Evolutionary conservation across 1,140 invertebrate genomes (phyloP), one percentile per base, ranked within the genome.

Genomic region (Trissolcus basalis): DNA sequence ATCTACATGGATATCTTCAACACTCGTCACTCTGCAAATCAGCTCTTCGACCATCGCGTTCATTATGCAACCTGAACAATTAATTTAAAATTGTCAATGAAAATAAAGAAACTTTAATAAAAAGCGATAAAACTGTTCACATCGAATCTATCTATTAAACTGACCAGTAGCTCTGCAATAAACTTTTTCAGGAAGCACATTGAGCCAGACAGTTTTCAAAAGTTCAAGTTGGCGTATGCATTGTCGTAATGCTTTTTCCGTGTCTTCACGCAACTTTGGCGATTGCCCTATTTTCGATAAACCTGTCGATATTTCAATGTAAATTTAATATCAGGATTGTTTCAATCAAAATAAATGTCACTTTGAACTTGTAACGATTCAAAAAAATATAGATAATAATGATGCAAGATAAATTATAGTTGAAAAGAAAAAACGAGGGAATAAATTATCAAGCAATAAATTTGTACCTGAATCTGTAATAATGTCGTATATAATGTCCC

Each of bases 201-300:
- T 90, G 44, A 93, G 89, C 96, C 96, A 98, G 0, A 97, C 93
- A 61, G 94, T 95, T 88, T 95, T 94, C 1, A 98, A 85, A 60
- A 96, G 88, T 81, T 94, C 92, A 59, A 97, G 87, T 85, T 97
- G 95, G 47, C 94, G 90, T 27, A 97, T 88, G 81, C 95, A 96
- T 84, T 97, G 94, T 14, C 94, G 90, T 5, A 97, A 84, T 13
- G 92, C 90, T 79, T 93, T 92, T 82, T 96, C 92, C 0, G 93
- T 92, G 15, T 88, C 90, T 1, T 90, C 87, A 16, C 92, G 89
- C 49, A 95, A 81, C 56, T 91, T 86, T 48, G 88, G 65, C 8
- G 79, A 80, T 61, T 87, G 86, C 10, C 85, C 88, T 83, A 85
- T 90, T 83, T 82, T 90, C 80, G 83, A 90, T 39, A 94, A 86